These are phyloP conservation scores for Sciurus carolinensis DNA, from an alignment of 2,797 vertebrate species.

Conservation along the genomic window DNA sequence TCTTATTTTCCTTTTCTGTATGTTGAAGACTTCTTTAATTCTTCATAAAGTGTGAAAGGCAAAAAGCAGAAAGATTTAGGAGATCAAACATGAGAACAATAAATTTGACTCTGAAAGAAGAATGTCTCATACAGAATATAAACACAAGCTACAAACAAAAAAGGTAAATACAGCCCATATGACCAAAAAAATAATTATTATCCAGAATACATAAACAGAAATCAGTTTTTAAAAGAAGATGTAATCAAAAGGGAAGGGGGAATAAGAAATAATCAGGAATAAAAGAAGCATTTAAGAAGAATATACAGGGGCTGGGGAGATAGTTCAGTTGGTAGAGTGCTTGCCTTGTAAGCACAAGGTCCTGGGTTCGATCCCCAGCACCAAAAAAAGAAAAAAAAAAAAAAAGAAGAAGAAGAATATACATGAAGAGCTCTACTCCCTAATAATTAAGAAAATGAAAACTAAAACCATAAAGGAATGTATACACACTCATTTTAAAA, in stretches of 20 bases:
- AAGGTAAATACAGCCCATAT: neutral
- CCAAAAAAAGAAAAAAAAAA: too few species aligned
- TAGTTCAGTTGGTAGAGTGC: too few species aligned
- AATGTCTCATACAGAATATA: neutral
- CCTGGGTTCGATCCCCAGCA: too few species aligned
- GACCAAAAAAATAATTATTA: neutral
- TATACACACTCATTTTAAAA: neutral
- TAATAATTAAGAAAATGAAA: slow-evolving; percentile 24
- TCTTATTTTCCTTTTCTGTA: slow-evolving; percentile 6
- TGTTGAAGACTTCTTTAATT: slow-evolving; percentile 64
- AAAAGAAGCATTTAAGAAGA: neutral
- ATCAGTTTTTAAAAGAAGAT: neutral
- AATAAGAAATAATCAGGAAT: neutral
- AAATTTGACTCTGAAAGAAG: slow-evolving; percentile 67
- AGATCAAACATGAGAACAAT: slow-evolving; percentile 27
- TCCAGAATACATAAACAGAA: slow-evolving; percentile 33
- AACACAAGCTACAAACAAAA: neutral
- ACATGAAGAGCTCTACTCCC: neutral
- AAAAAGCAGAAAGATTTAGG: slow-evolving; percentile 44
- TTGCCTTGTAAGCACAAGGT: too few species aligned
- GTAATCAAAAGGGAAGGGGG: neutral
- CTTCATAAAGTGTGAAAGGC: neutral
- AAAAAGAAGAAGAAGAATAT: neutral
- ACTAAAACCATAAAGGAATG: slow-evolving; percentile 13
- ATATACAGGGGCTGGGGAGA: neutral